A percentile compares a stretch with the other conserved stretches of the same genome.
These are phyloP conservation scores for rat (Rattus norvegicus) DNA, from an alignment of 2,113 vertebrate genomes.

Conservation along the genomic window DNA sequence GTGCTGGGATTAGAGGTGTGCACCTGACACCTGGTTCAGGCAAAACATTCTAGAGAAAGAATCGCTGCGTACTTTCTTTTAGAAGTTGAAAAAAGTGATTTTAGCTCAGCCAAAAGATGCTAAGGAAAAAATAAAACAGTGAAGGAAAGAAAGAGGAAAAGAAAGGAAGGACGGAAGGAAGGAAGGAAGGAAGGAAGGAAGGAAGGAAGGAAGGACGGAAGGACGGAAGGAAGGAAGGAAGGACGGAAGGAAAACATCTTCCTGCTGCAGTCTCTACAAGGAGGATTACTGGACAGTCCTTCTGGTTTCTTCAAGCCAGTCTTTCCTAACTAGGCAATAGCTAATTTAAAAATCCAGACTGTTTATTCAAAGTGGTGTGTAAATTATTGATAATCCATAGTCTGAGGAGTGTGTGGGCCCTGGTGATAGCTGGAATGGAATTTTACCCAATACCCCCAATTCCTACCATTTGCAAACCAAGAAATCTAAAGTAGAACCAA, in stretches of 20 bases:
- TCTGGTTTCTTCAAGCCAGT: neutral
- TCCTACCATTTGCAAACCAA: neutral
- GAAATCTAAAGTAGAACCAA: neutral
- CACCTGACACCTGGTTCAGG: neutral
- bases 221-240: too few relatives aligned
- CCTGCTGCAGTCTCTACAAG: neutral
- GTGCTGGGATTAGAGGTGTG: neutral
- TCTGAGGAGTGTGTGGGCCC: too few relatives aligned
- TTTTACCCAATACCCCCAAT: neutral
- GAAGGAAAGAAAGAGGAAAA: neutral
- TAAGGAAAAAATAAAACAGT: neutral
- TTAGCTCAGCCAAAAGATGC: neutral
- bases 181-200: neutral
- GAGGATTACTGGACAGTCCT: neutral
- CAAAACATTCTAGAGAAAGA: constrained; percentile 28
- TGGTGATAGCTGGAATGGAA: neutral
- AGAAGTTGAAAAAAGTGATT: neutral
- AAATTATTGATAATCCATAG: neutral
- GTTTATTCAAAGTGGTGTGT: neutral
- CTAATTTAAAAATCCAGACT: neutral
- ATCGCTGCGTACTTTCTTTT: neutral
- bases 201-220: neutral
- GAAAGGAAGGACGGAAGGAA: too few relatives aligned
- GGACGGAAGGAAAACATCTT: rapidly evolving
- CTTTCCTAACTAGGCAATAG: neutral